Evolutionary conservation across 1,140 invertebrate genomes (phyloP).

Genomic region (Goniozus legneri): DNA sequence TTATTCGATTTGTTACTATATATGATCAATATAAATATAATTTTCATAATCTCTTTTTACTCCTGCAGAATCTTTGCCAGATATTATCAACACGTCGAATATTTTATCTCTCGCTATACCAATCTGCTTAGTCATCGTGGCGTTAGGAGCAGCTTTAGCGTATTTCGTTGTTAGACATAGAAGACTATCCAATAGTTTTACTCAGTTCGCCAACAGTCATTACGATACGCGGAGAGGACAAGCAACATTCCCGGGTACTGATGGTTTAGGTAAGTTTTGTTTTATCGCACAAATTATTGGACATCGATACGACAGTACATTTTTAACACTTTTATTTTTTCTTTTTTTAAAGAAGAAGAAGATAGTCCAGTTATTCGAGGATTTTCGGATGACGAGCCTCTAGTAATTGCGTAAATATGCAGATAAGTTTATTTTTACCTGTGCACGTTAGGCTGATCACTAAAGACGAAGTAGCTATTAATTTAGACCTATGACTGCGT

Average conservation of each 20-base stretch:
- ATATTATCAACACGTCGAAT: slow-evolving; percentile 40
- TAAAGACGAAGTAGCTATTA: too few relatives aligned
- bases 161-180: slow-evolving; percentile 70
- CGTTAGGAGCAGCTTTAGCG: slow-evolving; percentile 60
- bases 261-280: slow-evolving; percentile 60
- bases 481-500: too few relatives aligned
- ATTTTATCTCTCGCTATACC: slow-evolving; percentile 47
- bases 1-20: slow-evolving; percentile 10
- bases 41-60: slow-evolving; percentile 7
- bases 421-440: not conserved
- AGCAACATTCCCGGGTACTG: slow-evolving; percentile 71
- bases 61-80: slow-evolving; percentile 24
- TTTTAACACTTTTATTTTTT: not conserved
- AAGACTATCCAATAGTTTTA: slow-evolving; percentile 73
- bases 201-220: slow-evolving; percentile 79
- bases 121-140: slow-evolving; percentile 57
- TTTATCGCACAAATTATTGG: too few relatives aligned
- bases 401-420: slow-evolving; percentile 76
- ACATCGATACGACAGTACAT: too few relatives aligned
- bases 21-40: too few relatives aligned
- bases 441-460: too few relatives aligned
- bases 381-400: slow-evolving; percentile 90
- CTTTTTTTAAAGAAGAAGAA: slow-evolving; percentile 75
- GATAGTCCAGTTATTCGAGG: slow-evolving; percentile 84
- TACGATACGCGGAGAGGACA: slow-evolving; percentile 82